A percentile compares a stretch with the other conserved stretches of the same genome.
These are phyloP conservation scores for Arge pagana DNA, from an alignment of 2,888 invertebrate genomes.

Conservation along the genomic window DNA sequence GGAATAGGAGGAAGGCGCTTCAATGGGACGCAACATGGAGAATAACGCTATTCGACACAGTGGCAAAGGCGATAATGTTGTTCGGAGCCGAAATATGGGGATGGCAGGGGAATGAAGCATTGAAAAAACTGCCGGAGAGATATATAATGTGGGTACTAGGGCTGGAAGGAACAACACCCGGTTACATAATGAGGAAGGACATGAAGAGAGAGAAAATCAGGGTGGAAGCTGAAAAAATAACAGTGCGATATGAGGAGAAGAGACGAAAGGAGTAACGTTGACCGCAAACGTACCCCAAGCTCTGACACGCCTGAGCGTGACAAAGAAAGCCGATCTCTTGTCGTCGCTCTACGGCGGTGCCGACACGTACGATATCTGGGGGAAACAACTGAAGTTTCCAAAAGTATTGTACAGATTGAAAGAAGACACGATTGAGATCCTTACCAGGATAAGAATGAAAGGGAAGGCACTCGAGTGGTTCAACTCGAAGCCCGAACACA, in stretches of 20 bases:
- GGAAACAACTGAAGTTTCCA: no score
- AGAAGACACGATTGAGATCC: no score
- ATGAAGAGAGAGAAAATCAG: slow-evolving; percentile 16
- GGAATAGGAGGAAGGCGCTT: slow-evolving; percentile 21
- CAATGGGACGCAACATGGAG: neutral
- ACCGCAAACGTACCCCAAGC: no score
- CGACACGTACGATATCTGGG: no score
- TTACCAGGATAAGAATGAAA: no score
- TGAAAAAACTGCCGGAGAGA: slow-evolving; percentile 8
- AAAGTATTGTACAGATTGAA: no score
- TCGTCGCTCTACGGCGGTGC: no score
- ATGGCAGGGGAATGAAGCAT: slow-evolving; percentile 5
- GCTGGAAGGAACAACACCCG: slow-evolving; percentile 9
- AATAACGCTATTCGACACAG: slow-evolving; percentile 7
- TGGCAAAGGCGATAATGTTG: slow-evolving; percentile 8
- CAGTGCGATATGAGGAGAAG: neutral
- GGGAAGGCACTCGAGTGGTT: no score
- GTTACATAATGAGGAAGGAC: slow-evolving; percentile 17
- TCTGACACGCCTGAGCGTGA: no score
- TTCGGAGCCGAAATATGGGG: slow-evolving; percentile 26
- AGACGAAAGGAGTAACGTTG: neutral
- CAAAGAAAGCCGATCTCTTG: no score
- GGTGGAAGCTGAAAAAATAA: neutral
- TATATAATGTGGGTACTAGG: slow-evolving; percentile 22
- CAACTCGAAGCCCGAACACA: no score